Evolutionary conservation across 2,888 invertebrate genomes (phyloP), one percentile per base, ranked within the genome.

Genomic region (Antheraea yamamai): DNA sequence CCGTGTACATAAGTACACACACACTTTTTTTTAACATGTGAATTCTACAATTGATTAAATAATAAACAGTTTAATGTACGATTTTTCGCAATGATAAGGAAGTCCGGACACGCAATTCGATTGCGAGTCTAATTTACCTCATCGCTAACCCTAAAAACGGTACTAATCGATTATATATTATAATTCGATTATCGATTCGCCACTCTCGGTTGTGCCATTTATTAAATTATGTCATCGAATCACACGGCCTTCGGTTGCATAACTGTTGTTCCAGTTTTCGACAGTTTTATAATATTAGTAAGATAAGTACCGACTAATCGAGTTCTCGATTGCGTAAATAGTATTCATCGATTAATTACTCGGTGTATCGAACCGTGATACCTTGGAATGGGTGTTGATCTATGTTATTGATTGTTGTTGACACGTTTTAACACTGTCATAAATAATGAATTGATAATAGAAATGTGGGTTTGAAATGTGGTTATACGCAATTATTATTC

Each of bases 141-240:
- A 75, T 73, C 73, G 58, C 73, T 75, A 75, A 75, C 52, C 68
- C 39, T 73, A 75, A 73, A 58, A 58, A 75, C 73, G 75, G 39
- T 30, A 70, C 26, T 70, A 68, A 73, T 75, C 70, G 70, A 73
- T 75, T 75, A 73, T 26, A 20, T 35, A 35, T 2, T 26, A 35
- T 26, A 26, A 23, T 68, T 70, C 75, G 73, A 73, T 73, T 71
- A 66, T 66, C 51, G 73, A 75, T 70, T 75, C 30, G 75, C 30
- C 26, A 58, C 75, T 73, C 75, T 75, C 70, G 39, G 51, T 75
- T 73, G 58, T 73, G 30, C 68, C 73, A 64, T 73, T 75, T 70
- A 75, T 73, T 68, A 51, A 70, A 58, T 73, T 35, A 68, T 70
- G 73, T 70, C 75, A 75, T 75, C 73, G 23, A 73, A 14, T 75